These are phyloP conservation scores for Alca torda DNA, from an alignment of 2,797 vertebrate species.

Conservation along the genomic window DNA sequence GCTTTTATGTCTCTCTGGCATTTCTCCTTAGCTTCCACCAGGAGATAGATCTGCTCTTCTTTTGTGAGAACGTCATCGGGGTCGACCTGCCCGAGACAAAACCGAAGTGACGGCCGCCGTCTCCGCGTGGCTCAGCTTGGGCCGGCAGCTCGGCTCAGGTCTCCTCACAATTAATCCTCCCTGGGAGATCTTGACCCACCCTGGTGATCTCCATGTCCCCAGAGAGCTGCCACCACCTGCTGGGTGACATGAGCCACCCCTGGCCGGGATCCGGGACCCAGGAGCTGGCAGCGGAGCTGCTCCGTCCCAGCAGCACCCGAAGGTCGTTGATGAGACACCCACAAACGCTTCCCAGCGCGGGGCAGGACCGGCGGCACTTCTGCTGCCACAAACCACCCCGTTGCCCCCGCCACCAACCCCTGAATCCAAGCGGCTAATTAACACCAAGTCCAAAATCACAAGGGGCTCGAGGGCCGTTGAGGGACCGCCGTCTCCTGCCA, in stretches of 20 bases:
- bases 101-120: fast-evolving
- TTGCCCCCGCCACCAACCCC: too few species aligned
- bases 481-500: not conserved
- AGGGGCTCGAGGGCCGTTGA: not conserved
- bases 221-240: not conserved
- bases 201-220: not conserved
- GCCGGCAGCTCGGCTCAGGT: not conserved
- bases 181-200: not conserved
- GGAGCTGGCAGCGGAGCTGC: not conserved
- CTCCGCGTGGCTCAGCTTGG: fast-evolving
- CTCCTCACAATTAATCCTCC: not conserved
- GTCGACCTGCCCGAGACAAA: constrained; percentile 78
- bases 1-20: constrained; percentile 82
- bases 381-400: not conserved
- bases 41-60: constrained; percentile 89
- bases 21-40: constrained; percentile 83
- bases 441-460: not conserved
- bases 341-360: fast-evolving
- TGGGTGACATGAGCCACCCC: not conserved
- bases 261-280: fast-evolving
- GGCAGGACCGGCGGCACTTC: not conserved
- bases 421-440: not conserved
- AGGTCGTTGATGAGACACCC: not conserved
- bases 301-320: not conserved
- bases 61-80: constrained; percentile 88